These are phyloP conservation scores for Neodontobutis hainanensis DNA, from an alignment of 2,113 vertebrate genomes.

Conservation along the genomic window DNA sequence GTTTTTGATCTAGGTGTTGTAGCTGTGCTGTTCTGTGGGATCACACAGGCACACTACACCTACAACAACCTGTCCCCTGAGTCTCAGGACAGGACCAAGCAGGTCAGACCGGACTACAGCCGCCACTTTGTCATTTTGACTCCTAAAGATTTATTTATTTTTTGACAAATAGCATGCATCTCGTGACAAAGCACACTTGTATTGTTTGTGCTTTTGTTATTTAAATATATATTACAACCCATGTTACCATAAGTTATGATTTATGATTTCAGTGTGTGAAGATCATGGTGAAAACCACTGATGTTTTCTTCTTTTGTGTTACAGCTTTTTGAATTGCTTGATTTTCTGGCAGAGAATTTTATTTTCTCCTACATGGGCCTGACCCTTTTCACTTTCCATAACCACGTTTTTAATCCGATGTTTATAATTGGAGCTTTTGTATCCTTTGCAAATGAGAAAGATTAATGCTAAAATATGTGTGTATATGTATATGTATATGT, in stretches of 20 bases:
- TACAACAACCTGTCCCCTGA: constrained; percentile 97
- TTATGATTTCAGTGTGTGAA: background rate
- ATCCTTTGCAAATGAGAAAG: constrained; percentile 80
- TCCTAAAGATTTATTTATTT: too few relatives aligned
- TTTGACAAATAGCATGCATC: background rate
- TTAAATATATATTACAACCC: background rate
- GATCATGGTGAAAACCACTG: background rate
- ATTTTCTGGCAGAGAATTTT: constrained; percentile 99
- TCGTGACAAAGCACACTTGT: background rate
- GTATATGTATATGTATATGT: too few relatives aligned
- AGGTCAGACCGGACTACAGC: constrained; percentile 79
- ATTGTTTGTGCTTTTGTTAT: background rate
- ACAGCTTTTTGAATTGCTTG: constrained; percentile 96
- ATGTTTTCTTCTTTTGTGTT: constrained; percentile 14
- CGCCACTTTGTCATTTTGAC: background rate
- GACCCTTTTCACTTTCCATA: constrained; percentile 97
- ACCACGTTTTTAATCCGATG: constrained; percentile 92
- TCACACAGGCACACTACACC: constrained; percentile 98
- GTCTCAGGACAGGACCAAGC: constrained; percentile 94
- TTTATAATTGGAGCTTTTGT: constrained; percentile 95
- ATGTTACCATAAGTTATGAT: background rate
- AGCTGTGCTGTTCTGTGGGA: constrained; percentile 96
- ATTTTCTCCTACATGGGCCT: constrained; percentile 99
- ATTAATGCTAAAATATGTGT: background rate
- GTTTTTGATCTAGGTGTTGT: constrained; percentile 86